Evolutionary conservation across 2,888 invertebrate species (phyloP).

Genomic region (Eilema depressum): DNA sequence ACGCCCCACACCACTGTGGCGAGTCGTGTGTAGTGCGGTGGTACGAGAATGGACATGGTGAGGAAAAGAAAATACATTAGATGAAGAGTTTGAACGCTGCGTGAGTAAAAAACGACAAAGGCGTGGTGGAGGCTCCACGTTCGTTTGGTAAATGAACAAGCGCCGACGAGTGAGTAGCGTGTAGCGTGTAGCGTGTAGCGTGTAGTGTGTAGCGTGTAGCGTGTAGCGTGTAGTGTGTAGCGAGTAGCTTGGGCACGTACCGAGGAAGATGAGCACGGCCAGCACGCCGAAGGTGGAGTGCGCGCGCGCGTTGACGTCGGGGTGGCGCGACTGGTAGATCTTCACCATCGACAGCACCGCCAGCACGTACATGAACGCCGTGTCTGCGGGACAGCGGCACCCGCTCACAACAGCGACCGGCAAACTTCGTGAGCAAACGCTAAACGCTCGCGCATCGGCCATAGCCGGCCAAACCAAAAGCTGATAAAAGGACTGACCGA

Average conservation of each 20-base stretch:
- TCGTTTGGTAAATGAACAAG: no score
- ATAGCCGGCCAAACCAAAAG: no score
- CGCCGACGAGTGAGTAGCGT: no score
- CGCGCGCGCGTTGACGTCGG: slow-evolving; percentile 95
- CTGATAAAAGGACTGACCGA: no score
- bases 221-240: not conserved
- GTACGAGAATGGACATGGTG: not conserved
- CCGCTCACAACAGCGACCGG: not conserved
- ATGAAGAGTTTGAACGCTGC: not conserved
- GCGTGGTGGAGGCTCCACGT: no score
- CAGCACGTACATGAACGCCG: slow-evolving; percentile 97
- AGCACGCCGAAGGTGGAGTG: slow-evolving; percentile 93
- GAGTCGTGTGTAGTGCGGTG: not conserved
- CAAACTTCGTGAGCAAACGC: no score
- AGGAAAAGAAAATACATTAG: not conserved
- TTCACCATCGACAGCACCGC: slow-evolving; percentile 95
- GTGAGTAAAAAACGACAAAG: no score
- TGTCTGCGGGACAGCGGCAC: slow-evolving; percentile 86
- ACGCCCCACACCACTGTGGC: slow-evolving; percentile 90
- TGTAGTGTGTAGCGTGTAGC: no score
- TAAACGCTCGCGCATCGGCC: no score
- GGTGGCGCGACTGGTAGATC: slow-evolving; percentile 96
- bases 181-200: no score
- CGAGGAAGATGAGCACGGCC: slow-evolving; percentile 91
- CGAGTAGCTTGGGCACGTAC: no score